Evolutionary conservation across 2,797 vertebrate genomes (phyloP), one percentile per base, ranked within the genome.

Genomic region (Schizothorax lantsangensis): DNA sequence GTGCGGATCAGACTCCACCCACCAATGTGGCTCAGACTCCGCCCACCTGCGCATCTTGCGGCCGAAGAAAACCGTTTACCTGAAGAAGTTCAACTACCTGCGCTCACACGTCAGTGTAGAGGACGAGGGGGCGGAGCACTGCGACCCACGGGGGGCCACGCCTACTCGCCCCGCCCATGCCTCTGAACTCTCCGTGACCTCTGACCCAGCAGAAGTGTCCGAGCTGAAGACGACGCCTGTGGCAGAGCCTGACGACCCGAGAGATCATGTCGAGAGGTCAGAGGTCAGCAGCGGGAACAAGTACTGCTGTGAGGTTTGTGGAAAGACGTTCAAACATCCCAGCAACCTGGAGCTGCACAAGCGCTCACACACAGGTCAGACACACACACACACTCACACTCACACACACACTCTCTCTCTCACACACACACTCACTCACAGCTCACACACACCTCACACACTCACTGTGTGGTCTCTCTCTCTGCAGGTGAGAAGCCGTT

Each of bases 281-380:
- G 79, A 77, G 66, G 86, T 92, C 14, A 92, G 89, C 17, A 92
- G 96, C 90, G 11, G 52, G 4, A 97, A 94, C 86, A 97, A 98
- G 59, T 98, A 98, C 38, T 94, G 96, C 2, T 99, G 98, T 89
- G 95, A 96, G 3, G 88, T 97, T 73, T 99, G 98, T 82, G 96
- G 98, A 23, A 99, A 99, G 90, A 95, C 97, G 86, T 99, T 99
- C 90, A 99, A 98, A 92, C 98, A 99, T 92, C 98, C 98, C 0
- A 99, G 98, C 95, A 99, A 99, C 92, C 89, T 99, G 94, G 97
- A 99, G 93, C 97, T 99, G 23, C 98, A 99, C 95, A 97, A 95
- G 92, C 97, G 98, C 90, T 99, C 97, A 69, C 98, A 99, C 88
- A 99, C 98, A 88, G 98, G 98, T 99, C 97, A 79, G 23, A 69